Conservation (phyloP, 1,140 invertebrate genomes). For the Elymnias hypermnestra region DNA sequence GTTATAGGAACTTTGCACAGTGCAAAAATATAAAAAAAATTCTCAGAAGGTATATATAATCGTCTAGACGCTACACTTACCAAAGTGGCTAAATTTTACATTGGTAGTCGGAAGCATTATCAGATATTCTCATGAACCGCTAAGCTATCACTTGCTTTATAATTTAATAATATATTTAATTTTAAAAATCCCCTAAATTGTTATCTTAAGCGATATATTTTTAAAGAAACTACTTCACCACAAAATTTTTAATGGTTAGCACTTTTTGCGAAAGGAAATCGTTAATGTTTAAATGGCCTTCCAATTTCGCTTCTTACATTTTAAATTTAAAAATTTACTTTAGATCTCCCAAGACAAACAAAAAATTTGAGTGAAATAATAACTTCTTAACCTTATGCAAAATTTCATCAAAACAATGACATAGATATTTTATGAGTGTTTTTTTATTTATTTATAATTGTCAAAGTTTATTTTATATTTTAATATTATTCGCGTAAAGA, state of each 20-base stretch:
- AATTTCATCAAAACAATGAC: too few relatives aligned
- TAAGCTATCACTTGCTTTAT: constrained; percentile 37
- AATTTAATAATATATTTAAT: constrained; percentile 9
- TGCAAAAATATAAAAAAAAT: constrained; percentile 56
- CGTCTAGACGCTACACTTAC: constrained; percentile 28
- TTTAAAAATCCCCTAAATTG: constrained; percentile 38
- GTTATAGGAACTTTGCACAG: constrained; percentile 68
- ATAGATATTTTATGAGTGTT: too few relatives aligned
- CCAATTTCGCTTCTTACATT: too few relatives aligned
- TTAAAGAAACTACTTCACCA: constrained; percentile 25
- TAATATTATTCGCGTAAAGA: too few relatives aligned
- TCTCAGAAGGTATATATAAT: constrained; percentile 27
- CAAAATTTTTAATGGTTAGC: neutral
- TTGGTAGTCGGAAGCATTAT: constrained; percentile 53
- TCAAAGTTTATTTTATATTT: too few relatives aligned
- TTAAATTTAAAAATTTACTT: too few relatives aligned
- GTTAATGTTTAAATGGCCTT: too few relatives aligned
- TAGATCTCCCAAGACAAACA: too few relatives aligned
- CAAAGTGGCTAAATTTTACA: constrained; percentile 29
- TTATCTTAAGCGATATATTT: constrained; percentile 54
- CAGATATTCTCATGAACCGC: constrained; percentile 39
- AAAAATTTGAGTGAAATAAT: too few relatives aligned
- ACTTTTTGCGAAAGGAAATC: neutral
- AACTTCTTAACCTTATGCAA: too few relatives aligned
- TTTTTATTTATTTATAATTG: too few relatives aligned